Evolutionary conservation across 92 coral and sea anemone species (phyloP), one percentile per base, ranked within the genome.

Genomic region (Plumapathes pennacea): DNA sequence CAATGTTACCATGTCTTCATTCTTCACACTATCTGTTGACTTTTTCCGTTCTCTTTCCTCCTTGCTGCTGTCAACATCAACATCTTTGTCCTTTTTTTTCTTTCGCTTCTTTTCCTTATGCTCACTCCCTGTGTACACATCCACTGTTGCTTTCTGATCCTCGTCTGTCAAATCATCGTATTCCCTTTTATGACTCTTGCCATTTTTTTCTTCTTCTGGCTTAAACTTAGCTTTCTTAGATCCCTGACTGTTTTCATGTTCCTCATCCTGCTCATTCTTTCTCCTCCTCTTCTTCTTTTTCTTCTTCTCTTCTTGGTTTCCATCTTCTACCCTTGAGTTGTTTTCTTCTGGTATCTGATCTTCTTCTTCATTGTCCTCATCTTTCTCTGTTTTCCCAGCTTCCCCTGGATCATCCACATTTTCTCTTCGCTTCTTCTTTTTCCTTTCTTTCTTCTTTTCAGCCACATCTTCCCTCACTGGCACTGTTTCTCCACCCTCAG

Each of bases 51-150:
- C 7, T 15, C 6, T 36, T 26, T 60, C 17, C 9, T 27, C 10
- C 38, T 62, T 48, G 23, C 22, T 56, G 8, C 26, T 48, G 25
- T 41, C 69, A 32, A 14, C 50, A 15, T 61, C 69, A 29, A 7
- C 30, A 5, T 26, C 32, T 30, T 32, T 46, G 4, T 46, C 28
- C 27, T 62, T 46, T 4, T 32, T 45, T 17, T 45, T 47, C 27
- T 23, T 22, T 31, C 38, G 36, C 4, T 46, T 32, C 5, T 32
- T 46, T 13, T 17, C 25, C 51, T 6, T 25, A n/a, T 17, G 12
- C 5, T 12, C 27, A 22, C 23, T 11, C 38, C 38, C 44, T 32
- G 7, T 20, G 21, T 17, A 6, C 24, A 33, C 61, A 12, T 20
- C 47, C 23, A 20, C 29, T 21, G 2, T 57, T 21, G 23, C 8